Conservation (phyloP, 1,140 invertebrate species). For the Scaptomyza graminum region DNA sequence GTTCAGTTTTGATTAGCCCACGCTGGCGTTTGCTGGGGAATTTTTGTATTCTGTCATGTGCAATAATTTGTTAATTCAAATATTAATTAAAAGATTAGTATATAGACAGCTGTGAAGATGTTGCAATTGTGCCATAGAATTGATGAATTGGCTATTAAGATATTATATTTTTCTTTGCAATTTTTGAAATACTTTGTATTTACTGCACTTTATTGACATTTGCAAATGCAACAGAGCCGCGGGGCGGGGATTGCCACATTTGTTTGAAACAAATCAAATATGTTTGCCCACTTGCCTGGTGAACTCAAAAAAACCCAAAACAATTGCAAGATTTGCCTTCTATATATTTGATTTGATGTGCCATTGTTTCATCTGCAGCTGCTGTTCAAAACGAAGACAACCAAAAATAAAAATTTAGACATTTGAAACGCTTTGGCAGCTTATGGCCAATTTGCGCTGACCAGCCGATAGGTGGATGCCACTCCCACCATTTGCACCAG, state of each 20-base stretch:
- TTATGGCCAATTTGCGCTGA: constrained; percentile 52
- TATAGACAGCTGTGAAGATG: constrained; percentile 42
- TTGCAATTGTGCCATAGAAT: constrained; percentile 60
- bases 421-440: constrained; percentile 33
- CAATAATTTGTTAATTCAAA: constrained; percentile 76
- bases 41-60: constrained; percentile 11
- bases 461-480: constrained; percentile 36
- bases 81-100: constrained; percentile 80
- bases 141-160: constrained; percentile 64
- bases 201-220: constrained; percentile 60
- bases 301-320: constrained; percentile 24
- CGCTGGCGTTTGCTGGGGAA: constrained; percentile 35
- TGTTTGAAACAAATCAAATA: not conserved
- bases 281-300: constrained; percentile 43
- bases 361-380: constrained; percentile 22
- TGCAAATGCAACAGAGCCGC: constrained; percentile 62
- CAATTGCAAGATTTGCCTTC: constrained; percentile 20
- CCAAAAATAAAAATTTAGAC: constrained; percentile 54
- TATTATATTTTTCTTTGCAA: constrained; percentile 17
- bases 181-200: constrained; percentile 6
- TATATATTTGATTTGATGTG: constrained; percentile 45
- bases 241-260: constrained; percentile 34
- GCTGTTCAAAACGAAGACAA: constrained; percentile 19
- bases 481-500: constrained; percentile 57
- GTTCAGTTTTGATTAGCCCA: constrained; percentile 76